Evolutionary conservation across 2,113 vertebrate species (phyloP), one percentile per base, ranked within the genome.

Genomic region (Elanoides forficatus): DNA sequence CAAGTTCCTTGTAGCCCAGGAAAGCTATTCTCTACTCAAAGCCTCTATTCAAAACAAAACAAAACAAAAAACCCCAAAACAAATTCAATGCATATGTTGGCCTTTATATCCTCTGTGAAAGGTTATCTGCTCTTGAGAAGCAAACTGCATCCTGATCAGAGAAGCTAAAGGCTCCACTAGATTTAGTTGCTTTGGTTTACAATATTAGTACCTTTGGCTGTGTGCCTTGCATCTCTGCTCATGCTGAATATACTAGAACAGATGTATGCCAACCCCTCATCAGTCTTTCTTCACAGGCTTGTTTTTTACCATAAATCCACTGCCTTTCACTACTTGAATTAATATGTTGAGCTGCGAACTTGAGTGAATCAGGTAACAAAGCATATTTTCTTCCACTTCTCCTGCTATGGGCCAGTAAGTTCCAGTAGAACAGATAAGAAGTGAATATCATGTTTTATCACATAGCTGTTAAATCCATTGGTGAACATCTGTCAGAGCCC

Each of bases 61-160:
- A 47, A 13, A 60, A 20, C 3, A 9, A 27, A 30, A 0, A 27
- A 32, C 25, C 15, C 9, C 4, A 9, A 23, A 30, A 0, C 1
- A 32, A 45, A 52, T 20, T 55, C 13, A 47, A 18, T 52, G 30
- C 2, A 2, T 53, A n/a, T 29, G 8, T 27, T 86, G 6, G 55
- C 10, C 13, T 86, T 73, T 23, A 23, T 66, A 75, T n/a, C 15
- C 15, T 36, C 20, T 47, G 6, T 59, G 56, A 76, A 89, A 78
- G 3, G 13, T 55, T 86, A 59, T 47, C 18, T 84, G 23, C 42
- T 71, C 60, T 62, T 36, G 29, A 66, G 38, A 30, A 92, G 9
- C 2, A 74, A 95, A 66, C 13, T 58, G 16, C 16, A 78, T 34
- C 29, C 48, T 9, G 12, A 65, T 23, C 26, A 81, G 71, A 75